Evolutionary conservation across 2,888 invertebrate genomes (phyloP).

Genomic region (Smittia sp.): DNA sequence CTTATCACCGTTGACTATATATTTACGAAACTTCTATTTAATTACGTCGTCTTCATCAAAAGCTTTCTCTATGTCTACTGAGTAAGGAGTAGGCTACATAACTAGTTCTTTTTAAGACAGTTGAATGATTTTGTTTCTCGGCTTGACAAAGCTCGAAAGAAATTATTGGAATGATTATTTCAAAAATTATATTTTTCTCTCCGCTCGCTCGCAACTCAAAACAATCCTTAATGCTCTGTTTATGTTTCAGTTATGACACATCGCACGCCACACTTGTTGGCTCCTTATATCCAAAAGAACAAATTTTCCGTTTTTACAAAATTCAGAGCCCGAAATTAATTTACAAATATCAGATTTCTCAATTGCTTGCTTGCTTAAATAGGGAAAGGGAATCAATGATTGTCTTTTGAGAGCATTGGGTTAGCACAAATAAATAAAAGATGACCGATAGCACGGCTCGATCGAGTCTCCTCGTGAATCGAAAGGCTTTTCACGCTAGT

Average conservation of each 20-base stretch:
- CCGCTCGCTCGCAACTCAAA: not conserved
- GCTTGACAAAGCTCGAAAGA: not conserved
- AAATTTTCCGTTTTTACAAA: not conserved
- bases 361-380: too few relatives aligned
- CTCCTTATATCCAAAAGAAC: not conserved
- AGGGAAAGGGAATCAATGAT: too few relatives aligned
- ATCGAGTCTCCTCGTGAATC: not conserved
- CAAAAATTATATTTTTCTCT: slow-evolving; percentile 9
- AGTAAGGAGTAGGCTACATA: slow-evolving; percentile 23
- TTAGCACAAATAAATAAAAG: slow-evolving; percentile 12
- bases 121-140: not conserved
- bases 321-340: not conserved
- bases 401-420: not conserved
- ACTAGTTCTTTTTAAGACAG: slow-evolving; percentile 32
- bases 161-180: slow-evolving; percentile 33
- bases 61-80: not conserved
- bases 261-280: not conserved
- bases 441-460: not conserved
- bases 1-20: slow-evolving; percentile 31
- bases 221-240: not conserved
- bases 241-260: not conserved
- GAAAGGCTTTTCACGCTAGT: not conserved
- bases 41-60: not conserved
- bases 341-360: too few relatives aligned
- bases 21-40: not conserved